A percentile compares a stretch with the other conserved stretches of the same genome.
Evolutionary conservation across 2,113 vertebrate genomes (phyloP).

Genomic region (Apteryx owenii): DNA sequence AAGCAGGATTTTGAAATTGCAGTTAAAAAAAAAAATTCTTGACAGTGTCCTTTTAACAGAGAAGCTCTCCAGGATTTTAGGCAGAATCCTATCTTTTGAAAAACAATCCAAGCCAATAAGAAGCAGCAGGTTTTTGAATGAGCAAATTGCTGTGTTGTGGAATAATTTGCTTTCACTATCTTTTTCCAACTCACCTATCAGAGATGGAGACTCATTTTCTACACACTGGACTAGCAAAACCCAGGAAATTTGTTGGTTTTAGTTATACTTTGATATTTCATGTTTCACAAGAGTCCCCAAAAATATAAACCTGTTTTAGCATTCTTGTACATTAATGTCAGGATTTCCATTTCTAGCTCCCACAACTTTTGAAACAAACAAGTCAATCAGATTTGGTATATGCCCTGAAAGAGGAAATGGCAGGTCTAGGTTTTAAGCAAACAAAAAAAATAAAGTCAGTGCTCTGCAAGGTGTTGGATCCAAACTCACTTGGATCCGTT

Average conservation of each 20-base stretch:
- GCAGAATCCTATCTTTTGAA: neutral
- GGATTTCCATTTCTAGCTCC: conserved; percentile 54
- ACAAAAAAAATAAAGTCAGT: conserved; percentile 1
- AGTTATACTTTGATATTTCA: conserved; percentile 28
- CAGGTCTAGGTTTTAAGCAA: conserved; percentile 39
- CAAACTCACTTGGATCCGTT: conserved; percentile 13
- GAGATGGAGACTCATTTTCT: neutral
- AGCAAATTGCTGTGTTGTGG: neutral
- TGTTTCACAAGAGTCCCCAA: neutral
- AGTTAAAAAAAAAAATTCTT: neutral
- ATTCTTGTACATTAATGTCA: conserved; percentile 69
- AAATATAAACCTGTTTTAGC: conserved; percentile 61
- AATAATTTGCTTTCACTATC: neutral
- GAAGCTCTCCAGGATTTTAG: neutral
- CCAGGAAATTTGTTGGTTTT: neutral
- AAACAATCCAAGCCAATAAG: neutral
- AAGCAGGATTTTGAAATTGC: neutral
- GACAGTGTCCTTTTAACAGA: conserved; percentile 11
- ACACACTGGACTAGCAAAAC: neutral
- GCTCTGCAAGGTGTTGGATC: conserved; percentile 33
- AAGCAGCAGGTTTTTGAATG: neutral
- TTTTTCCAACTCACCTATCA: conserved; percentile 2
- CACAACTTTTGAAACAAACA: conserved; percentile 43
- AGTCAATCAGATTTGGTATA: conserved; percentile 72
- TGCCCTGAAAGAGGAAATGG: conserved; percentile 17